A percentile compares a stretch with the other conserved stretches of the same genome.
Evolutionary conservation across 2,113 vertebrate genomes (phyloP).

Genomic region (Syrmaticus mikado): DNA sequence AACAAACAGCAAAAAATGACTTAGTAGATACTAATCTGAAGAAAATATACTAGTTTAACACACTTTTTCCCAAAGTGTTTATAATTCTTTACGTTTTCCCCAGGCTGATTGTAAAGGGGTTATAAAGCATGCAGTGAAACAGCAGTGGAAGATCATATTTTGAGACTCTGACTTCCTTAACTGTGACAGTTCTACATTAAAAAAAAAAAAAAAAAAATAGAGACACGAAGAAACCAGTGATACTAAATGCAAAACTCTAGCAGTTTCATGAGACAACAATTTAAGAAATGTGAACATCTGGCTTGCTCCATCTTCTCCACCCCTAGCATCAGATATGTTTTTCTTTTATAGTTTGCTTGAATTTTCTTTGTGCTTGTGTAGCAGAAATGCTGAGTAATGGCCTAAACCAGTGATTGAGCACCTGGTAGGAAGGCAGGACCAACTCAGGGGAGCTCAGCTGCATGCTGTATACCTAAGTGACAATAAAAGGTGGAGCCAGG

Average conservation of each 20-base stretch:
- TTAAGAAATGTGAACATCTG: fast-evolving
- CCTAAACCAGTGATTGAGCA: too few relatives aligned
- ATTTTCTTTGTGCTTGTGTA: neutral
- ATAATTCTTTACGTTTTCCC: neutral
- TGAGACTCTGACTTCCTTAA: neutral
- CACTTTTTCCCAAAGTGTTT: neutral
- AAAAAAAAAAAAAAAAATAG: too few relatives aligned
- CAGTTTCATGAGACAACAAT: neutral
- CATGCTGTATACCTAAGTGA: too few relatives aligned
- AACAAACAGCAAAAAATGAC: neutral
- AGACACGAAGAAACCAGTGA: neutral
- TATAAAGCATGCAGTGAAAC: neutral
- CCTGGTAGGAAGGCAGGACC: too few relatives aligned
- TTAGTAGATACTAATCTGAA: neutral
- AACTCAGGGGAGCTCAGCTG: too few relatives aligned
- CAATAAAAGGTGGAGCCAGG: too few relatives aligned
- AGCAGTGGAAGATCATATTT: neutral
- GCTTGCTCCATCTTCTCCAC: neutral
- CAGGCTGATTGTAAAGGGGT: neutral
- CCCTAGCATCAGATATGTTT: neutral
- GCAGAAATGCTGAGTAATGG: too few relatives aligned
- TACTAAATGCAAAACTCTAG: neutral
- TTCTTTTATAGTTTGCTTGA: neutral
- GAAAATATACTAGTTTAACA: neutral
- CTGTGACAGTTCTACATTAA: neutral